These are phyloP conservation scores for Macaca mulatta DNA, from an alignment of 2,113 vertebrate genomes.

Conservation along the genomic window DNA sequence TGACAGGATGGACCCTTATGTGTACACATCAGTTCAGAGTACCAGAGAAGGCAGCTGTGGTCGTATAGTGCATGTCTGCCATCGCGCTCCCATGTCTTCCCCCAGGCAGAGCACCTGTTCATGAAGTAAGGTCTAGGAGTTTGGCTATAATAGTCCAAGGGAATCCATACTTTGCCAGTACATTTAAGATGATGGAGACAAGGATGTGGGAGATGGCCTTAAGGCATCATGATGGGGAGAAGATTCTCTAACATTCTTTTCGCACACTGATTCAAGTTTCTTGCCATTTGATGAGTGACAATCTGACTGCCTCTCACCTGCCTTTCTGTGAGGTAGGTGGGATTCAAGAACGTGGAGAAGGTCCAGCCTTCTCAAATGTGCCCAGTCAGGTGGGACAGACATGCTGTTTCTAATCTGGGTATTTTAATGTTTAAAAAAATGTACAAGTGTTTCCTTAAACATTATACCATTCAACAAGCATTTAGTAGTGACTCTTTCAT, in stretches of 20 bases:
- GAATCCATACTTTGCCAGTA: neutral
- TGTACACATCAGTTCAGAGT: neutral
- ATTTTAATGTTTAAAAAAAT: neutral
- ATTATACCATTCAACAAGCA: neutral
- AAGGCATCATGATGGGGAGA: neutral
- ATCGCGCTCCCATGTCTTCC: neutral
- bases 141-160: neutral
- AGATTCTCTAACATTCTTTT: neutral
- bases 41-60: neutral
- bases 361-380: neutral
- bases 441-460: neutral
- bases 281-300: neutral
- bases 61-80: neutral
- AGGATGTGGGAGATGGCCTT: neutral
- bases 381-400: neutral
- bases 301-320: neutral
- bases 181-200: neutral
- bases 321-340: neutral
- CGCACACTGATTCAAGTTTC: neutral
- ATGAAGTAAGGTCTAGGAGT: neutral
- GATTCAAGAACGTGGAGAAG: neutral
- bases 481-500: neutral
- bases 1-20: neutral
- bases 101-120: neutral
- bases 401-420: neutral